Evolutionary conservation across 2,888 invertebrate genomes (phyloP).

Genomic region (Harmothoe impar): DNA sequence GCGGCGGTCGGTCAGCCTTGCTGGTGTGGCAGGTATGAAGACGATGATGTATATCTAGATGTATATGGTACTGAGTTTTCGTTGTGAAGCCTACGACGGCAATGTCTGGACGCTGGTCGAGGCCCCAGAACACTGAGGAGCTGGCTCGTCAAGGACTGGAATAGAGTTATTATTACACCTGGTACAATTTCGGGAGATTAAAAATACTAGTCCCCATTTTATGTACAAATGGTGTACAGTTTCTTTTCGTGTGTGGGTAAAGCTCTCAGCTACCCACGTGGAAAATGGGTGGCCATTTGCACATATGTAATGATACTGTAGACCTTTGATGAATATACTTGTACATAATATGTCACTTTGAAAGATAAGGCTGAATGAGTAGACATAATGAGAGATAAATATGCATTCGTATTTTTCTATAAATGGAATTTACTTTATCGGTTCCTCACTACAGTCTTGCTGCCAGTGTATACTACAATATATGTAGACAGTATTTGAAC

Average conservation of each 20-base stretch:
- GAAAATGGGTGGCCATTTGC: neutral
- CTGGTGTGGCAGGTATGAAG: too few species aligned
- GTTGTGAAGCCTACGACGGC: neutral
- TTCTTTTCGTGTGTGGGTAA: neutral
- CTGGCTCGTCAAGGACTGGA: constrained; percentile 20
- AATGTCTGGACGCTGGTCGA: neutral
- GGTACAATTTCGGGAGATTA: neutral
- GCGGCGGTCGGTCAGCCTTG: neutral
- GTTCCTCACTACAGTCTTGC: neutral
- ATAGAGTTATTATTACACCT: neutral
- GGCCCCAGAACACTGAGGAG: constrained; percentile 4
- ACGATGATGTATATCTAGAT: too few species aligned
- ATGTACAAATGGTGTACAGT: constrained; percentile 24
- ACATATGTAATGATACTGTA: neutral
- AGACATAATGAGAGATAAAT: neutral
- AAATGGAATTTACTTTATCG: neutral
- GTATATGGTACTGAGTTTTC: too few species aligned
- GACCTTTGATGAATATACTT: neutral
- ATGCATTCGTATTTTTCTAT: constrained; percentile 35
- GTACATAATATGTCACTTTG: neutral
- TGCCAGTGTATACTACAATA: neutral
- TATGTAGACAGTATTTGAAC: neutral
- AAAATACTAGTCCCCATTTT: neutral
- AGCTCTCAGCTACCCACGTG: neutral
- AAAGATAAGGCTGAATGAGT: neutral